phyloP scores from a whole-genome alignment of 2,113 vertebrate genomes.

The Vanacampus margaritifer region DNA sequence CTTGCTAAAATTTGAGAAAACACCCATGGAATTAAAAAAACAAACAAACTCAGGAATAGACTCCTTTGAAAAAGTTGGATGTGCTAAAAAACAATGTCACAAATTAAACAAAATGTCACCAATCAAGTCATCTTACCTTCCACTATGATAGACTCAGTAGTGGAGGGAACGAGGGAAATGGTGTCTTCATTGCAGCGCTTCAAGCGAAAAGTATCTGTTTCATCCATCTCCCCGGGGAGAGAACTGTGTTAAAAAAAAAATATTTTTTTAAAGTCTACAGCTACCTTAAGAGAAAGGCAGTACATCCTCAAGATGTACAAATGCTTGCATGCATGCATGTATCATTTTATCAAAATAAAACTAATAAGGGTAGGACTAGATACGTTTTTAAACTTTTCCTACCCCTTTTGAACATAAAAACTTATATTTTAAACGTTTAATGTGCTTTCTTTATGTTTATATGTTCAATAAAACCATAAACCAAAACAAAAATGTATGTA shows the following conservation, averaged over 20 bases:
- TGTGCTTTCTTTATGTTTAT: too few species aligned
- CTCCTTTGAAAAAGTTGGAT: not conserved
- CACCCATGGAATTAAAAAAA: constrained; percentile 19
- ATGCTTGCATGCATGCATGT: not conserved
- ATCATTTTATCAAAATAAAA: too few species aligned
- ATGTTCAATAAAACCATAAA: too few species aligned
- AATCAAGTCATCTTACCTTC: constrained; percentile 79
- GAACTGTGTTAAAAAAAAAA: constrained; percentile 71
- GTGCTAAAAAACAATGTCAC: not conserved
- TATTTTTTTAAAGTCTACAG: too few species aligned
- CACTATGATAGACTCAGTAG: constrained; percentile 79
- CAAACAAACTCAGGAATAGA: not conserved
- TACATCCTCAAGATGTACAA: not conserved
- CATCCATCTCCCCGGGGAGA: constrained; percentile 89
- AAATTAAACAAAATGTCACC: not conserved
- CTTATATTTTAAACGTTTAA: too few species aligned
- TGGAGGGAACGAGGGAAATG: constrained; percentile 78
- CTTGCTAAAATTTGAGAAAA: constrained; percentile 20
- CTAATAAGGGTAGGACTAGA: too few species aligned
- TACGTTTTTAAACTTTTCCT: too few species aligned
- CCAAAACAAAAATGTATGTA: too few species aligned
- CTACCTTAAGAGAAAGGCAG: not conserved
- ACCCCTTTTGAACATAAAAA: too few species aligned
- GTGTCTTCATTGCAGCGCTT: constrained; percentile 82
- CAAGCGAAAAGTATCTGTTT: constrained; percentile 77